Evolutionary conservation across 2,113 vertebrate species (phyloP).

Genomic region (Gracilinanus agilis): DNA sequence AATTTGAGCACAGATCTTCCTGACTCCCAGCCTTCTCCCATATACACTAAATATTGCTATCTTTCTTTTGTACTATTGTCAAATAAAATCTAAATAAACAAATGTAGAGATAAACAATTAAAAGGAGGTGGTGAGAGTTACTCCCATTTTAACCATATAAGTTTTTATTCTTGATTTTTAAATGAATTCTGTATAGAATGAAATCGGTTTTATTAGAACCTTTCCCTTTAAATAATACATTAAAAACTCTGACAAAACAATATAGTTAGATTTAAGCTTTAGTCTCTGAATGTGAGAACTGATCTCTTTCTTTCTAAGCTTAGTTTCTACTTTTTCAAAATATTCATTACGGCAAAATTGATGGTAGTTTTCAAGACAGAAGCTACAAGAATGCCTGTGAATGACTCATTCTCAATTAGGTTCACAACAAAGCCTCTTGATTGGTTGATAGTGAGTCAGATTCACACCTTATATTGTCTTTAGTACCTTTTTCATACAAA

Average conservation of each 20-base stretch:
- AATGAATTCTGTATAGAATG: background rate
- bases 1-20: background rate
- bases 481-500: conserved; percentile 13
- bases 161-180: background rate
- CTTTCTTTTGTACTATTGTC: background rate
- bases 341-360: background rate
- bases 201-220: background rate
- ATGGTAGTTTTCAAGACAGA: background rate
- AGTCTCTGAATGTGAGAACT: background rate
- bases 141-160: background rate
- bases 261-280: background rate
- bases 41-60: background rate
- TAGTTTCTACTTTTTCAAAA: background rate
- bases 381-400: background rate
- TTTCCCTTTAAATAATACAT: background rate
- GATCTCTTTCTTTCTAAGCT: background rate
- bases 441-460: background rate
- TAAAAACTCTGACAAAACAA: background rate
- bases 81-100: background rate
- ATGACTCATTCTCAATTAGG: background rate
- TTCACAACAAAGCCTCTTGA: background rate
- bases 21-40: background rate
- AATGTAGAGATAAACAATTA: background rate
- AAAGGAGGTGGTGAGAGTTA: background rate
- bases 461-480: background rate